These are phyloP conservation scores for Coleophora flavipennella DNA, from an alignment of 2,888 invertebrate species.

Conservation along the genomic window DNA sequence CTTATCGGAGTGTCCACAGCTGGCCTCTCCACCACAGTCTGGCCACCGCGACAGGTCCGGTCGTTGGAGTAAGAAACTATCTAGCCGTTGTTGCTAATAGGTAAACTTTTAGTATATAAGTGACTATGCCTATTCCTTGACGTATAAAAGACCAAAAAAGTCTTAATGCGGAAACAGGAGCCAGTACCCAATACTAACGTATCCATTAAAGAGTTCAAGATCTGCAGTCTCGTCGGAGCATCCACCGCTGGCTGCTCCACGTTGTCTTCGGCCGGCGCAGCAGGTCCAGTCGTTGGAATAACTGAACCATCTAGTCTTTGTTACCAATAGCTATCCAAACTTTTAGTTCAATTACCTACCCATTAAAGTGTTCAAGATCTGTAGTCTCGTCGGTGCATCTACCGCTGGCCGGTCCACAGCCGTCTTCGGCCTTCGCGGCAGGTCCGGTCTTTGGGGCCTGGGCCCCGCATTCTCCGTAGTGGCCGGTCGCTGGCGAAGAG, in stretches of 20 bases:
- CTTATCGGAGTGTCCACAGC: conserved; percentile 30
- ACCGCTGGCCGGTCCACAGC: conserved; percentile 30
- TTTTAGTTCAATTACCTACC: no score
- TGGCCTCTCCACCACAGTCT: conserved; percentile 38
- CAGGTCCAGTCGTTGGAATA: no score
- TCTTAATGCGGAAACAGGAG: no score
- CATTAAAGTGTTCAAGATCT: conserved; percentile 55
- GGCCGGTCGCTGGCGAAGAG: conserved; percentile 37
- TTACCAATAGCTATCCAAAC: no score
- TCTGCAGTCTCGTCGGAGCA: conserved; percentile 41
- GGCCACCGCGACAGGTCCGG: no score
- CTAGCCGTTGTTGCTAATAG: no score
- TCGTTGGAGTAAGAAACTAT: no score
- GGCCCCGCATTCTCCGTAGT: conserved; percentile 49
- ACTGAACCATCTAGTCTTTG: no score
- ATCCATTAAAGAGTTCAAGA: conserved; percentile 59
- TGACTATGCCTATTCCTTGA: no score
- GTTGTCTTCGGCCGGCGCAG: conserved; percentile 41
- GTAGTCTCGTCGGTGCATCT: conserved; percentile 38
- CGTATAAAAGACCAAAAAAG: no score
- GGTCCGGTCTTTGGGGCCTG: conserved; percentile 28
- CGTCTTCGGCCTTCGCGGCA: conserved; percentile 43
- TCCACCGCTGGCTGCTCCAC: conserved; percentile 32
- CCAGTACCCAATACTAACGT: no score
- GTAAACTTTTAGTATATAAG: no score